Conservation (phyloP, 2,113 vertebrate genomes). For the Promerops cafer region DNA sequence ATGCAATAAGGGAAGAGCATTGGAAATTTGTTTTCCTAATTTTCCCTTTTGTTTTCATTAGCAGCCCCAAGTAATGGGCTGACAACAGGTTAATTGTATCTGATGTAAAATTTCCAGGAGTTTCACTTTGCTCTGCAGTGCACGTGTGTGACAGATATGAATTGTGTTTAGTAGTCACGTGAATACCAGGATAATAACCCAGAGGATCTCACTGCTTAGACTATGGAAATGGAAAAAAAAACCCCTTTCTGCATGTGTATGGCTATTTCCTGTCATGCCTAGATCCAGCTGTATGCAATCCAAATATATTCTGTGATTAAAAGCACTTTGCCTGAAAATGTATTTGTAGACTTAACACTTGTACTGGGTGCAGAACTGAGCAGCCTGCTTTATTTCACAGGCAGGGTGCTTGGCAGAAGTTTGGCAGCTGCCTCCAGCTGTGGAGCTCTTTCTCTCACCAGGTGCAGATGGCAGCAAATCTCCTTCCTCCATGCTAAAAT, state of each 20-base stretch:
- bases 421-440: slow-evolving; percentile 31
- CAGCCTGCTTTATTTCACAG: background rate
- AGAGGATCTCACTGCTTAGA: background rate
- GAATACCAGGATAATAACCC: background rate
- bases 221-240: background rate
- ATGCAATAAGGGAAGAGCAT: background rate
- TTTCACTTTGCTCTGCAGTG: background rate
- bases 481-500: background rate
- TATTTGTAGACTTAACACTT: background rate
- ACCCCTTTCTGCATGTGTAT: background rate
- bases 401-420: background rate
- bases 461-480: slow-evolving; percentile 57
- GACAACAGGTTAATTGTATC: background rate
- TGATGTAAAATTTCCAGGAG: background rate
- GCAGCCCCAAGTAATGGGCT: background rate
- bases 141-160: background rate
- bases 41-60: background rate
- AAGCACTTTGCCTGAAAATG: background rate
- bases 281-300: background rate
- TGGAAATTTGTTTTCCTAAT: background rate
- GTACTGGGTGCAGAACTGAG: background rate
- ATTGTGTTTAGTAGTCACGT: background rate
- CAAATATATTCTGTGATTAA: background rate
- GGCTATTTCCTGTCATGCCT: background rate
- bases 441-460: slow-evolving; percentile 41